Percentiles rank a stretch among this genome's conserved stretches.
phyloP scores from a whole-genome alignment of 2,113 vertebrate species.

The Callopanchax toddi region DNA sequence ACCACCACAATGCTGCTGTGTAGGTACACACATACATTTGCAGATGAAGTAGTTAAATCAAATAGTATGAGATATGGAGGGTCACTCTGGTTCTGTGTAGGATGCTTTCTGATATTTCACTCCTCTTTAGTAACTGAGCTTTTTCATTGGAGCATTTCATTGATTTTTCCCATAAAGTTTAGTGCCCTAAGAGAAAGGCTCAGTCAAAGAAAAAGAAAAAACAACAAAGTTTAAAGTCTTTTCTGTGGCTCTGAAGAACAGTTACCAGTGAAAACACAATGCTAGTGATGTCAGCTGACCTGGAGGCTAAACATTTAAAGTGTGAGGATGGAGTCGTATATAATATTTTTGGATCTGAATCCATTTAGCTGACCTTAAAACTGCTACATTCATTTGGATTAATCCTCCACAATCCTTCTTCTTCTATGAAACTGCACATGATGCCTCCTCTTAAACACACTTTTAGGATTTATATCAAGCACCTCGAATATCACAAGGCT shows the following conservation, averaged over 20 bases:
- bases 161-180: too few species aligned
- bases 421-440: not conserved
- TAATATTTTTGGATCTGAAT: not conserved
- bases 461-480: not conserved
- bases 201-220: slow-evolving; percentile 6
- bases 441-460: not conserved
- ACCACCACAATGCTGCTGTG: slow-evolving; percentile 15
- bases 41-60: not conserved
- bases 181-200: too few species aligned
- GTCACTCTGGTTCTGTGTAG: not conserved
- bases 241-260: too few species aligned
- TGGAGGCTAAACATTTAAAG: not conserved
- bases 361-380: not conserved
- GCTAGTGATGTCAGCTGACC: not conserved
- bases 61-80: not conserved
- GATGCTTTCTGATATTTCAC: slow-evolving; percentile 20
- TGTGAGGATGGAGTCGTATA: not conserved
- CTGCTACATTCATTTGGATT: not conserved
- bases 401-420: not conserved
- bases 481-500: too few species aligned
- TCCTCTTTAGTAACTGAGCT: not conserved
- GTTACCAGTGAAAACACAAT: not conserved
- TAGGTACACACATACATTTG: slow-evolving; percentile 5
- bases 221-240: not conserved
- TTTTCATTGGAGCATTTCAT: not conserved